Conservation (phyloP, 1,140 invertebrate genomes). For the Rhopalosiphum maidis region DNA sequence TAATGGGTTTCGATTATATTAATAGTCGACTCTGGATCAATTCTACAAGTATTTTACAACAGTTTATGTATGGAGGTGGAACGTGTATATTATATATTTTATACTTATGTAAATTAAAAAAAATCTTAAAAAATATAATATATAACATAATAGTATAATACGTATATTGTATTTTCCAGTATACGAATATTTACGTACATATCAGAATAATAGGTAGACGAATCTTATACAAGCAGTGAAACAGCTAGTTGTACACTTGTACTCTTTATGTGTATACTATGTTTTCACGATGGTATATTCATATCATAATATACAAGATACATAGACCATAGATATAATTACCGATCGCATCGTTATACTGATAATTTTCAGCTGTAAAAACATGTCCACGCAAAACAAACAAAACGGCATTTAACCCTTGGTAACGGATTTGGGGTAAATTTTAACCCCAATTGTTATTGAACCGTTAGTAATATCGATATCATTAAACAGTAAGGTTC, state of each 20-base stretch:
- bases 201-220: neutral
- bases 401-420: neutral
- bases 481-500: neutral
- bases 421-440: neutral
- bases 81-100: neutral
- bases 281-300: neutral
- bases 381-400: neutral
- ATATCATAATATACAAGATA: neutral
- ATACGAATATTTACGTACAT: neutral
- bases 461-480: neutral
- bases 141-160: neutral
- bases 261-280: neutral
- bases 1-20: neutral
- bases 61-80: neutral
- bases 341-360: neutral
- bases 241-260: neutral
- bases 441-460: neutral
- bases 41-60: neutral
- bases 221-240: neutral
- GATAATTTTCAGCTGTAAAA: neutral
- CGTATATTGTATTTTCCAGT: neutral
- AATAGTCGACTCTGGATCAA: neutral
- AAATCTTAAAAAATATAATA: neutral
- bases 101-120: too few relatives aligned
- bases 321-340: neutral